Base-by-base conservation (phyloP, 1,140 invertebrate genomes). In the Centruroides sculpturatus region DNA sequence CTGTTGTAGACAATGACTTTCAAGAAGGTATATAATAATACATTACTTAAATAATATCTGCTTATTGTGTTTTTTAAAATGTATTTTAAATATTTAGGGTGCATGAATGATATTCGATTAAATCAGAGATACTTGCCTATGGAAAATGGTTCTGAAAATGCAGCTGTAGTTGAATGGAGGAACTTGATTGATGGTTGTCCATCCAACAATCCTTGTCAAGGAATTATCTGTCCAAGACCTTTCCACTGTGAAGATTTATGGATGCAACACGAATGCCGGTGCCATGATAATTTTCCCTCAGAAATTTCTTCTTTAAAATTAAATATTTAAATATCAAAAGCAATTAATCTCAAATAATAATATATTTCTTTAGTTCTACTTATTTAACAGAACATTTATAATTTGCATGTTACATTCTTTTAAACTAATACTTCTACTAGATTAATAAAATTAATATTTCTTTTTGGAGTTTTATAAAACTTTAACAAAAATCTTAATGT, bases 261-360 rank as follows among this genome's bases (percentile, higher is more conserved):
- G 93, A 92, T 89, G 74, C 85, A 90, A 75, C 91, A 92, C 69
- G 92, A 96, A 70, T 98, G 93, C 90, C 92, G 89, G 92, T 64
- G 54, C 5, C 41, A 5, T 41, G 8, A 41, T 41, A 41, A 41
- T 41, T 41, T 41, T 41, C 41, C 41, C 8, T 5, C 5, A 41
- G 8, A 41, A 41, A 41, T 41, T 41, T 41, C 3, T 41, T 6
- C 23, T 23, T 23, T 23, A 2, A 23, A 23, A 23, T 23, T 23
- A 23, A 23, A 23, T 23, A 23, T 23, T 23, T 23, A 23, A n/a
- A 23, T 23, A 1, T 23, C 2, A 23, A 23, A 23, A 23, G 2
- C 23, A 23, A 23, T 23, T 23, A 23, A 23, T 23, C 23, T 23
- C 23, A 23, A 23, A 23, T 23, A 23, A 23, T 23, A 23, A 23